Evolutionary conservation across 2,888 invertebrate genomes (phyloP), one percentile per base, ranked within the genome.

Genomic region (Leptothorax acervorum): DNA sequence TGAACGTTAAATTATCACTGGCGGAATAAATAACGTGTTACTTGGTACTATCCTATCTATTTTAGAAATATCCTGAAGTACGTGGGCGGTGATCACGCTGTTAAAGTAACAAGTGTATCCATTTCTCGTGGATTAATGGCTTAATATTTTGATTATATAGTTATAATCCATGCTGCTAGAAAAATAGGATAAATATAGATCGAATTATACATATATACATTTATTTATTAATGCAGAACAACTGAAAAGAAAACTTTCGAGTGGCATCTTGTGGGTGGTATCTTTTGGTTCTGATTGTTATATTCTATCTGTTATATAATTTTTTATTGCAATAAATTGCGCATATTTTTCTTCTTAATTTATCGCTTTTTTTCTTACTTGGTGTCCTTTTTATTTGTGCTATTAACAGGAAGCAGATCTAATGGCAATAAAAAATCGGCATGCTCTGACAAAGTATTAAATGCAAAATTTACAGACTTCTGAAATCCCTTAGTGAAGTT

Each of bases 391-490:
- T 66, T 28, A 45, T 42, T n/a, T 53, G 12, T n/a, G 12, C 42
- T 60, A 45, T 62, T 15, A 62, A 35, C n/a, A 68, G 42, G 45
- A 55, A 53, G n/a, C 23, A 78, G 53, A 4, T 78, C 18, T 68
- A 70, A 66, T 8, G 86, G 85, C 9, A 96, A 87, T 62, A 96
- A 90, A 91, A 95, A 96, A 89, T 95, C 95, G 0, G 95, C 95
- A 89, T 96, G 95, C 0, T 95, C 95, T 2, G 96, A 95, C 4
- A 94, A 89, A 0, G 95, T 93, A 57, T 93, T 92, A 55, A 96
- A 92, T 6, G 95, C 94, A 86, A 95, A 95, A 89, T 95, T 94
- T 53, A 96, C 95, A 87, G 96, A 95, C 88, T 95, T 95, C 88
- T 95, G 95, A 91, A 95, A 96, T 86, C 96, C 95, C 28, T 92